These are phyloP conservation scores for Ridgeia piscesae DNA, from an alignment of 1,140 invertebrate genomes.

Conservation along the genomic window DNA sequence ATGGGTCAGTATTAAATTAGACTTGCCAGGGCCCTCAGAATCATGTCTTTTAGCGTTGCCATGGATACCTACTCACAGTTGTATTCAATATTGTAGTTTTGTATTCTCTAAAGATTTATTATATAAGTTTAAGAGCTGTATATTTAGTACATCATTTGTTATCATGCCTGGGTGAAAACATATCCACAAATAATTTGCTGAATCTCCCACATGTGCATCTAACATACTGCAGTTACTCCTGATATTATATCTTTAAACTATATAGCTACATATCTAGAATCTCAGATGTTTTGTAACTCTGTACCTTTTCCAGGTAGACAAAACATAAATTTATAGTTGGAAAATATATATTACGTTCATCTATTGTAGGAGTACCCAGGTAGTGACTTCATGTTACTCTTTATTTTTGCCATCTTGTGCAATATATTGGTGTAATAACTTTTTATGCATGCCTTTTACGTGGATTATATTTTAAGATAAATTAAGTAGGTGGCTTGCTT, in stretches of 20 bases:
- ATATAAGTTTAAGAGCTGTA: neutral
- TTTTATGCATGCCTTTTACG: neutral
- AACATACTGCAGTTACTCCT: neutral
- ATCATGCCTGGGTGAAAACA: neutral
- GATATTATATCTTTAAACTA: neutral
- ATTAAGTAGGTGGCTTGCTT: neutral
- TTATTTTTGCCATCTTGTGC: neutral
- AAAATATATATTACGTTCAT: too few relatives aligned
- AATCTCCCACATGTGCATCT: neutral
- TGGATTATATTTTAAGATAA: neutral
- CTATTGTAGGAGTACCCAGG: neutral
- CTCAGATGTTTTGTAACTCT: too few relatives aligned
- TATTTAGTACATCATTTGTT: neutral
- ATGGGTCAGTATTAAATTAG: neutral
- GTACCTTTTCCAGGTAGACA: neutral
- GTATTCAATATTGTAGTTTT: neutral
- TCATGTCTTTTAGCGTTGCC: neutral
- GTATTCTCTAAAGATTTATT: neutral
- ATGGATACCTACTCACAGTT: neutral
- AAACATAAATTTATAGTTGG: neutral
- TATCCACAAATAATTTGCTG: neutral
- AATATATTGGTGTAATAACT: neutral
- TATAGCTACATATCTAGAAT: neutral
- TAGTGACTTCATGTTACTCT: neutral
- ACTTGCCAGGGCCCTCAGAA: too few relatives aligned